Base-by-base conservation (phyloP, 2,888 invertebrate genomes). In the Acanthosoma haemorrhoidale region DNA sequence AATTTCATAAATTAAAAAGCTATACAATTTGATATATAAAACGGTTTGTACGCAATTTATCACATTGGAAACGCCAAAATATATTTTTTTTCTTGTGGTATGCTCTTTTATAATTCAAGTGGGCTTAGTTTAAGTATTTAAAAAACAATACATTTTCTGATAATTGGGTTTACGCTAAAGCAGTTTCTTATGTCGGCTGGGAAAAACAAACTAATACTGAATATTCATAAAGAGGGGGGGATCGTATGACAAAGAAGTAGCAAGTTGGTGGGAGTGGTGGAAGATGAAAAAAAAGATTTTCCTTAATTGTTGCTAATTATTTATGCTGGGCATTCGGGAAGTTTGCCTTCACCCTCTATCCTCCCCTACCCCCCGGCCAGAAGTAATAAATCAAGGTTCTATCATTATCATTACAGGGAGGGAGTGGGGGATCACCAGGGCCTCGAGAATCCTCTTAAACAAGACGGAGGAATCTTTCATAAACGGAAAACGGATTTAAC, bases 291-390 rank as follows among this genome's bases (percentile, higher is more conserved):
- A 61, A 61, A 61, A 31, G 21, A 34, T 61, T 38, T n/a, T 6
- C 38, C 61, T n/a, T 61, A 61, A 61, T 61, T 61, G 61, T 61
- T 61, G 61, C 61, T 61, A 61, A 61, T 61, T 61, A 61, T 61
- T 61, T 61, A 61, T 21, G n/a, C 38, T 8, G 61, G 59, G 9
- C 36, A 38, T 61, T 61, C 13, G 18, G 25, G 16, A 61, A 61
- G 61, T 61, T 61, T n/a, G n/a, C n/a, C n/a, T n/a, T n/a, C n/a
- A n/a, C n/a, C n/a, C n/a, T n/a, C n/a, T n/a, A n/a, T n/a, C n/a
- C 5, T 34, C 18, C 18, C 59, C 6, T 32, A 2, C 16, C 32
- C 32, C 5, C 4, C 16, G 51, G 18, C 36, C 36, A 16, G 61
- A 25, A 51, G 25, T 25, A 36, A 38, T 61, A 61, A 61, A 61